Percentiles rank a stretch among this genome's conserved stretches.
phyloP scores from a whole-genome alignment of 2,888 invertebrate species.

The Hypolimnas misippus region DNA sequence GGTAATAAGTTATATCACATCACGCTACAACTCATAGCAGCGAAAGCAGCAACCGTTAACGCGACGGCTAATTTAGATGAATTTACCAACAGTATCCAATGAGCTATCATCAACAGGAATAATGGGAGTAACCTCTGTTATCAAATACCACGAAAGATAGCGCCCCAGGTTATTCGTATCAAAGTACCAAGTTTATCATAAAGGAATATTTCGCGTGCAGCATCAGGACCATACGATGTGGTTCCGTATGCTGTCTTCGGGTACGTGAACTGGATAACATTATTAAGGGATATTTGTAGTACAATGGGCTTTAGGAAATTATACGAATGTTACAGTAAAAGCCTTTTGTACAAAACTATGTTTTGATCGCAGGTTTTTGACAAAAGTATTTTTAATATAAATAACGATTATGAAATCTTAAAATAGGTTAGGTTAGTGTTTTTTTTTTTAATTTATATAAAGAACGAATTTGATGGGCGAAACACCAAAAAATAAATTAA shows the following conservation, averaged over 20 bases:
- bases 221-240: constrained; percentile 9
- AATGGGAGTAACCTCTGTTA: constrained; percentile 49
- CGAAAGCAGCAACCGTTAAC: too few species aligned
- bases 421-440: too few species aligned
- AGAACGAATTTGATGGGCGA: too few species aligned
- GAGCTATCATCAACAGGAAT: constrained; percentile 35
- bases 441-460: too few species aligned
- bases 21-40: too few species aligned
- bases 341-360: too few species aligned
- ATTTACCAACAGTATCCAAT: constrained; percentile 38
- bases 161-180: constrained; percentile 45
- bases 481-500: too few species aligned
- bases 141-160: constrained; percentile 57
- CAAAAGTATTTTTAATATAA: too few species aligned
- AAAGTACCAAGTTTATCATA: constrained; percentile 49
- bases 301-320: background rate
- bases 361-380: too few species aligned
- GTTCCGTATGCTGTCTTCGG: background rate
- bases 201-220: constrained; percentile 55
- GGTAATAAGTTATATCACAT: too few species aligned
- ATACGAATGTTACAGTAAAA: background rate
- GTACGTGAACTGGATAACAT: background rate
- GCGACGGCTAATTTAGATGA: too few species aligned
- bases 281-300: background rate
- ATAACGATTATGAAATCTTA: too few species aligned